phyloP scores from a whole-genome alignment of 2,888 invertebrate species.

The Camponotus fellah region DNA sequence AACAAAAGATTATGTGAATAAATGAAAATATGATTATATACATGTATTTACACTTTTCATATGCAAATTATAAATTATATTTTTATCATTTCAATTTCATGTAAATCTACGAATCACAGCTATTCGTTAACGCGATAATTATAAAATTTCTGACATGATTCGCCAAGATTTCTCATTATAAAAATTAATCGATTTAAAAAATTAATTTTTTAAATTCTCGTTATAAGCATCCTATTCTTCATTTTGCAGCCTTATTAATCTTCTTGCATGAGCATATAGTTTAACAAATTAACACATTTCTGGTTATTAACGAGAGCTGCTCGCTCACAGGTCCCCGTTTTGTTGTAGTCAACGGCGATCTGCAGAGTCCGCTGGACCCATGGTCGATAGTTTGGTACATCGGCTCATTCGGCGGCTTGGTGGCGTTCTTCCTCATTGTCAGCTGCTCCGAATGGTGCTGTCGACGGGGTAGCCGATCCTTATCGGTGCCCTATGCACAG shows the following conservation, averaged over 20 bases:
- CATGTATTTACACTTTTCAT: background rate
- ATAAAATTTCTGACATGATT: background rate
- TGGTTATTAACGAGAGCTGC: slow-evolving; percentile 32
- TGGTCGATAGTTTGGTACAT: slow-evolving; percentile 89
- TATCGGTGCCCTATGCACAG: slow-evolving; percentile 79
- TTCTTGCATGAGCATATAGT: slow-evolving; percentile 13
- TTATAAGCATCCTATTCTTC: background rate
- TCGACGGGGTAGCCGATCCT: slow-evolving; percentile 83
- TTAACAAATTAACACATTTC: slow-evolving; percentile 5
- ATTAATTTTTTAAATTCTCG: background rate
- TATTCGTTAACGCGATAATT: background rate
- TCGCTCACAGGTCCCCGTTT: slow-evolving; percentile 59
- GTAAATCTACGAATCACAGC: background rate
- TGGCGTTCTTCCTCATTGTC: slow-evolving; percentile 87
- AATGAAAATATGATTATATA: background rate
- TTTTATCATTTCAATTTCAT: background rate
- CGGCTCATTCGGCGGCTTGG: slow-evolving; percentile 88
- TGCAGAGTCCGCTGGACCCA: slow-evolving; percentile 85
- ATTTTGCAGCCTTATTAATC: background rate
- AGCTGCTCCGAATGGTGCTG: slow-evolving; percentile 88
- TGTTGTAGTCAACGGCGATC: slow-evolving; percentile 71
- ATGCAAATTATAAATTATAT: background rate
- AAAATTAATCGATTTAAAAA: too few species aligned
- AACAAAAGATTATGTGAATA: slow-evolving; percentile 20
- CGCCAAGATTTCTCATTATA: background rate